Percentiles rank a stretch among this genome's conserved stretches.
Conservation (phyloP, 2,113 vertebrate species). For the Cyprinodon brontotheroides region DNA sequence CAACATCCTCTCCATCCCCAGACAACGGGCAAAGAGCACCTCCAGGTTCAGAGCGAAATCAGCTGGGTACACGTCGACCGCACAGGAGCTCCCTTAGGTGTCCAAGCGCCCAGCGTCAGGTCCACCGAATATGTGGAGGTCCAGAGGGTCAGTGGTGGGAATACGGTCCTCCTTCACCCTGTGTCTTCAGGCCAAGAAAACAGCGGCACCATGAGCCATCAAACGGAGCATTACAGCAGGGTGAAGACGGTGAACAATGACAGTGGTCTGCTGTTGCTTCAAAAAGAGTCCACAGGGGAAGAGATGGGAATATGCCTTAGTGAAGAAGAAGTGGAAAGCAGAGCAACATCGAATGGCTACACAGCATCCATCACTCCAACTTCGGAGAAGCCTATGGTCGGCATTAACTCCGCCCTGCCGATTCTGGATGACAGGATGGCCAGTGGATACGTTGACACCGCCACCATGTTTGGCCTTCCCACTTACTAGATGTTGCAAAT, state of each 20-base stretch:
- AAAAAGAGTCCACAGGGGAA: constrained; percentile 76
- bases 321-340: constrained; percentile 57
- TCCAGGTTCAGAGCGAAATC: constrained; percentile 55
- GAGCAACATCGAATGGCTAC: constrained; percentile 30
- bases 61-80: constrained; percentile 19
- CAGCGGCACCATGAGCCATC: neutral
- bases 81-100: constrained; percentile 8
- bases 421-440: constrained; percentile 49
- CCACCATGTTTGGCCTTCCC: constrained; percentile 65
- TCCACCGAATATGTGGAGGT: constrained; percentile 89
- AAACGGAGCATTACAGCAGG: constrained; percentile 84
- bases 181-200: constrained; percentile 60
- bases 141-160: constrained; percentile 82
- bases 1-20: constrained; percentile 21
- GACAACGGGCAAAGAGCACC: neutral
- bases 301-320: constrained; percentile 27
- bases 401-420: constrained; percentile 20
- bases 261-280: constrained; percentile 84
- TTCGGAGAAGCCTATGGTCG: constrained; percentile 59
- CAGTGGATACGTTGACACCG: constrained; percentile 89
- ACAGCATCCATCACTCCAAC: constrained; percentile 25
- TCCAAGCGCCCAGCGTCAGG: constrained; percentile 43
- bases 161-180: constrained; percentile 80
- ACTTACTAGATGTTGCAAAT: constrained; percentile 25
- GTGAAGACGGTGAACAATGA: constrained; percentile 81